Evolutionary conservation across 2,797 vertebrate genomes (phyloP), one percentile per base, ranked within the genome.

Genomic region (Phrynocephalus guinanensis): DNA sequence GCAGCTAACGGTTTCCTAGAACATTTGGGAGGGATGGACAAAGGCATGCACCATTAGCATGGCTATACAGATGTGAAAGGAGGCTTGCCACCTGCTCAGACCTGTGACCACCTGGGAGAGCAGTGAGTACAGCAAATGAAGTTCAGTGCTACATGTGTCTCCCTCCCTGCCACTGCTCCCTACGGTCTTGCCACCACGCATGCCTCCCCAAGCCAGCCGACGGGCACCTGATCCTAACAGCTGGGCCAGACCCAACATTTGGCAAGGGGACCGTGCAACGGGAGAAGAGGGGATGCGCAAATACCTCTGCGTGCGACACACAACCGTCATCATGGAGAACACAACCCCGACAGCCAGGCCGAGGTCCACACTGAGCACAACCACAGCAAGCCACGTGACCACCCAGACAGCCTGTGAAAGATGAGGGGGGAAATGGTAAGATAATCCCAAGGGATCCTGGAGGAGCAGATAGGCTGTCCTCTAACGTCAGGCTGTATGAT

Each of bases 261-360:
- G 18, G 44, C n/a, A 52, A 5, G 15, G 56, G 30, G 75, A 70
- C 5, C 0, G 15, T 28, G 7, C 52, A 38, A 52, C 22, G 1
- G 72, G 26, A 82, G 66, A 1, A 22, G 26, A 8, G 13, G 6
- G 1, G 30, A 0, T 33, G 15, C 5, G 7, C 7, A 20, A 26
- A 52, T 95, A 99, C 98, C 98, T 98, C 95, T 98, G 98, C 68
- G 98, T 98, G 56, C 98, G 97, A 86, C 97, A 98, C 92, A 98
- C 96, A 77, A 99, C 97, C 0, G 97, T 98, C 98, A 98, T 98
- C 98, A 99, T 98, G 68, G 98, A 99, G 94, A 98, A 98, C 79
- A 98, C 95, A 38, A 99, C 98, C 8, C 98, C 98, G 0, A 98
- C 96, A 6, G 97, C 98, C 26, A 99, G 94, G 80, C 98, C 98